Evolutionary conservation across 2,888 invertebrate genomes (phyloP).

Genomic region (Perizoma affinitatum): DNA sequence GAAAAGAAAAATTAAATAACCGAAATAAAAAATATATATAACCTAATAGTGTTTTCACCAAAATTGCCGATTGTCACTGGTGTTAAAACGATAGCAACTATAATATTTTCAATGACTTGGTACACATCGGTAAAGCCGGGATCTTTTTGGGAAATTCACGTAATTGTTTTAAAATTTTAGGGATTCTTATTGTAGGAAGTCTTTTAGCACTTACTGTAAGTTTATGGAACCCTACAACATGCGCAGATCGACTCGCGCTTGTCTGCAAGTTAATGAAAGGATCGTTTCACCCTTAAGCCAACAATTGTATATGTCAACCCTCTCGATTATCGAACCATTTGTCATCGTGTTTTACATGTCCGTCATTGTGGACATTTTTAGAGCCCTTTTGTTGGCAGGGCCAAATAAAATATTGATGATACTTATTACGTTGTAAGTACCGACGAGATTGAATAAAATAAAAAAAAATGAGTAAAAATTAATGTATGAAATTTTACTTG

Average conservation of each 20-base stretch:
- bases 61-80: no score
- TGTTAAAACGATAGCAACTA: no score
- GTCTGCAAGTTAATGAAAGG: constrained; percentile 55
- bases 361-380: constrained; percentile 36
- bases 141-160: no score
- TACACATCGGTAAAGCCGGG: no score
- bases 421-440: constrained; percentile 12
- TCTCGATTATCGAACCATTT: constrained; percentile 66
- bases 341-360: constrained; percentile 50
- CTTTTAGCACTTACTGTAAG: no score
- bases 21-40: no score
- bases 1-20: no score
- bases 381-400: constrained; percentile 34
- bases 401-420: constrained; percentile 16
- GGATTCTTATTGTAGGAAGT: no score
- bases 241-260: constrained; percentile 4
- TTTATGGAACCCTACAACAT: constrained; percentile 7
- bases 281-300: constrained; percentile 62
- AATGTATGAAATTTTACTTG: no score
- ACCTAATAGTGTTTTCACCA: no score
- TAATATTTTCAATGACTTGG: no score
- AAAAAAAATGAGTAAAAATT: not conserved
- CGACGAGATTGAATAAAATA: not conserved
- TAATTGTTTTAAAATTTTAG: no score
- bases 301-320: constrained; percentile 55